A percentile compares a stretch with the other conserved stretches of the same genome.
phyloP scores from a whole-genome alignment of 2,113 vertebrate species.

The Limnothrissa miodon region DNA sequence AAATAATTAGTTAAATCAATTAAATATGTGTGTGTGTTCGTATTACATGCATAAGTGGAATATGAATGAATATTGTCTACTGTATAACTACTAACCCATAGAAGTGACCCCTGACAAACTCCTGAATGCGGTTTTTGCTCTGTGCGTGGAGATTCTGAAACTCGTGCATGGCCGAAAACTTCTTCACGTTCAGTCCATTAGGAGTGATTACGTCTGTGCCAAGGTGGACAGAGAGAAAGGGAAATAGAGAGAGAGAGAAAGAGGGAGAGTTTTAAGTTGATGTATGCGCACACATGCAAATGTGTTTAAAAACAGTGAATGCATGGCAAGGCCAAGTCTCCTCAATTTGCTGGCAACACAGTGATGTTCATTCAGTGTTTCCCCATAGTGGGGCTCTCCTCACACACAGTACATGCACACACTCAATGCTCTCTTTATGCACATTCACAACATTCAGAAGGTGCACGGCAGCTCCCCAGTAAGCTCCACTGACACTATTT shows the following conservation, averaged over 20 bases:
- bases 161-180: constrained; percentile 92
- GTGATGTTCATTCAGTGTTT: too few species aligned
- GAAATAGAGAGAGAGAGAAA: background rate
- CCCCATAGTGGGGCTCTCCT: too few species aligned
- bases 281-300: too few species aligned
- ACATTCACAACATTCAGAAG: too few species aligned
- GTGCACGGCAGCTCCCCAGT: too few species aligned
- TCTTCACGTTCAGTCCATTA: constrained; percentile 90
- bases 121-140: constrained; percentile 90
- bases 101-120: constrained; percentile 91
- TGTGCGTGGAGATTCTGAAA: constrained; percentile 93
- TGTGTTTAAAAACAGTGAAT: too few species aligned
- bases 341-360: too few species aligned
- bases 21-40: background rate
- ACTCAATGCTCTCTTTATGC: too few species aligned
- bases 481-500: too few species aligned
- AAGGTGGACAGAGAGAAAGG: background rate
- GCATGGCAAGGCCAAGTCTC: too few species aligned
- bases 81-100: constrained; percentile 74
- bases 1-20: constrained; percentile 14
- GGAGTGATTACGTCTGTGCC: constrained; percentile 83
- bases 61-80: background rate
- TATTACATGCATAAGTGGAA: background rate
- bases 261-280: background rate
- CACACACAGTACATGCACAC: too few species aligned